A percentile compares a stretch with the other conserved stretches of the same genome.
Evolutionary conservation across 2,888 invertebrate species (phyloP).

Genomic region (Acholoe squamosa): DNA sequence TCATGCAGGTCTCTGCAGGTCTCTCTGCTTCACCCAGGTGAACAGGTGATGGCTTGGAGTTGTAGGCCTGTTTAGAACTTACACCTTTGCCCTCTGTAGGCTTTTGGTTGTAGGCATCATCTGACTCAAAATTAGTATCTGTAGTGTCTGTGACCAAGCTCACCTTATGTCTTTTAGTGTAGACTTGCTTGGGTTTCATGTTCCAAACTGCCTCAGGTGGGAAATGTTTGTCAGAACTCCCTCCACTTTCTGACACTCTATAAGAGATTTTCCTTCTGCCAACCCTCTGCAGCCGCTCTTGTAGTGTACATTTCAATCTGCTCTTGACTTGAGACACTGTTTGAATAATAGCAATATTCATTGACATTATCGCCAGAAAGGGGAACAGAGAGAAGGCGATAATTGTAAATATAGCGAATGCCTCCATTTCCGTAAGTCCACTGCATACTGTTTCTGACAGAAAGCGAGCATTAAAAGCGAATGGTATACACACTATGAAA

Average conservation of each 20-base stretch:
- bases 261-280: not conserved
- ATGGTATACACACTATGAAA: not conserved
- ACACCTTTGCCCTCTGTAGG: no score
- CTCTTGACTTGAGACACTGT: not conserved
- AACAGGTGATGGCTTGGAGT: no score
- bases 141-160: no score
- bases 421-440: not conserved
- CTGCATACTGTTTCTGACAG: not conserved
- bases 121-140: no score
- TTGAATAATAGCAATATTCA: not conserved
- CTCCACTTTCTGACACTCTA: not conserved
- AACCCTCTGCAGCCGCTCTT: not conserved
- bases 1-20: no score
- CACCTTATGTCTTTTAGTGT: no score
- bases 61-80: no score
- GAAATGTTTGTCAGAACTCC: no score
- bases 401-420: not conserved
- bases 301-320: not conserved
- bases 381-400: not conserved
- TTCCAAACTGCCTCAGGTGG: not conserved
- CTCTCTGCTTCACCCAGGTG: no score
- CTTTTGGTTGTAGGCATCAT: no score
- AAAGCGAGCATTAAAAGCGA: not conserved
- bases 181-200: not conserved
- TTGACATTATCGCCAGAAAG: not conserved